A percentile compares a stretch with the other conserved stretches of the same genome.
These are phyloP conservation scores for Ormyrus pomaceus DNA, from an alignment of 2,888 invertebrate genomes.

Conservation along the genomic window DNA sequence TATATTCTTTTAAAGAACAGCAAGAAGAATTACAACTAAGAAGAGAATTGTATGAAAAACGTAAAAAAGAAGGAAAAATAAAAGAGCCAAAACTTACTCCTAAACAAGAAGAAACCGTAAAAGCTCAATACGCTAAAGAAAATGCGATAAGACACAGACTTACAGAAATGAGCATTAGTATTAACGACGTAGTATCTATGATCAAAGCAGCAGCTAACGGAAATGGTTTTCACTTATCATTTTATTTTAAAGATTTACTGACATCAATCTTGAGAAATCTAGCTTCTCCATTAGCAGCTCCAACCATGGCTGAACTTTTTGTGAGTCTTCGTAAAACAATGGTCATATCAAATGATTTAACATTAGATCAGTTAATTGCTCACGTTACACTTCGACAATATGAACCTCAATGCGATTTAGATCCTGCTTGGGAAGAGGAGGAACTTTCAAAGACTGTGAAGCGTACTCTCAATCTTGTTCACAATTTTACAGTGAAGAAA, in stretches of 20 bases:
- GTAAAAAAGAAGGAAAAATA: slow-evolving; percentile 86
- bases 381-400: slow-evolving; percentile 83
- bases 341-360: slow-evolving; percentile 74
- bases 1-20: slow-evolving; percentile 97
- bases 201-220: slow-evolving; percentile 77
- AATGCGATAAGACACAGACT: slow-evolving; percentile 84
- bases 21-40: slow-evolving; percentile 94
- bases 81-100: slow-evolving; percentile 85
- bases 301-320: slow-evolving; percentile 80
- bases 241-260: slow-evolving; percentile 79
- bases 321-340: slow-evolving; percentile 80
- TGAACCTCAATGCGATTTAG: slow-evolving; percentile 88
- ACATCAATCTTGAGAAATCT: slow-evolving; percentile 81
- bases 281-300: slow-evolving; percentile 87
- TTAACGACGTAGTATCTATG: slow-evolving; percentile 75
- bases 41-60: slow-evolving; percentile 94
- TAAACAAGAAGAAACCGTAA: slow-evolving; percentile 95
- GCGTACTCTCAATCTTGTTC: slow-evolving; percentile 81
- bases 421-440: slow-evolving; percentile 86
- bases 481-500: slow-evolving; percentile 76
- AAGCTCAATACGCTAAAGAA: slow-evolving; percentile 91
- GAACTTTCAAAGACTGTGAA: slow-evolving; percentile 80
- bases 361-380: slow-evolving; percentile 81
- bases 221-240: slow-evolving; percentile 77
- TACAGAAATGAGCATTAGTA: slow-evolving; percentile 74